Conservation (phyloP, 2,888 invertebrate species). For the Eupeodes latifasciatus region DNA sequence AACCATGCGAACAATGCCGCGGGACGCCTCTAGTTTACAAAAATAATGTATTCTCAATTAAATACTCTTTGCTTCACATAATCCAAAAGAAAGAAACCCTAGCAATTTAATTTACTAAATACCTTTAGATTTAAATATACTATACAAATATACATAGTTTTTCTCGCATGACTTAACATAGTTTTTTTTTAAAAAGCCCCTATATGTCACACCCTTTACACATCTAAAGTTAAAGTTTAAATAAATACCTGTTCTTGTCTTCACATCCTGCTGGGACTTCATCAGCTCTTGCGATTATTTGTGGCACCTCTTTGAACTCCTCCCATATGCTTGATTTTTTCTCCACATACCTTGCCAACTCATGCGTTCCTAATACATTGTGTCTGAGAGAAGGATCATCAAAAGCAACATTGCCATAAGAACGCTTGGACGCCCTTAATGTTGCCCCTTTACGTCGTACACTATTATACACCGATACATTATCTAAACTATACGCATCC, state of each 20-base stretch:
- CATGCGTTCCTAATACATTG: slow-evolving; percentile 90
- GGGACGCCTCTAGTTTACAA: too few relatives aligned
- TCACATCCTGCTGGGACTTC: slow-evolving; percentile 95
- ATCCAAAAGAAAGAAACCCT: background rate
- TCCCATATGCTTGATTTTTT: slow-evolving; percentile 90
- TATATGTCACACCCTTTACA: background rate
- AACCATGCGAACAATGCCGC: too few relatives aligned
- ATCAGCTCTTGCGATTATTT: slow-evolving; percentile 90
- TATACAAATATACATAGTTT: background rate
- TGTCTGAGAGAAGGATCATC: slow-evolving; percentile 92
- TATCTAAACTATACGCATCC: slow-evolving; percentile 95
- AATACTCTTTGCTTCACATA: background rate
- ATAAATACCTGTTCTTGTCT: slow-evolving; percentile 90
- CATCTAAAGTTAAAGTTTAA: too few relatives aligned
- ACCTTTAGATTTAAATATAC: background rate
- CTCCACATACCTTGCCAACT: slow-evolving; percentile 89
- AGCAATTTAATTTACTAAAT: background rate
- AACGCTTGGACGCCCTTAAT: slow-evolving; percentile 91
- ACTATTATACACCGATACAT: slow-evolving; percentile 92
- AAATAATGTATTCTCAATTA: too few relatives aligned
- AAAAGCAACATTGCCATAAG: slow-evolving; percentile 95
- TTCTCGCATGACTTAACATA: slow-evolving; percentile 9
- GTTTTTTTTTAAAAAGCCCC: background rate
- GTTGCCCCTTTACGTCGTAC: slow-evolving; percentile 92
- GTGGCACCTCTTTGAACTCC: slow-evolving; percentile 93